A percentile compares a stretch with the other conserved stretches of the same genome.
These are phyloP conservation scores for Enteromius unitaeniatus DNA, from an alignment of 2,797 vertebrate genomes.

Conservation along the genomic window DNA sequence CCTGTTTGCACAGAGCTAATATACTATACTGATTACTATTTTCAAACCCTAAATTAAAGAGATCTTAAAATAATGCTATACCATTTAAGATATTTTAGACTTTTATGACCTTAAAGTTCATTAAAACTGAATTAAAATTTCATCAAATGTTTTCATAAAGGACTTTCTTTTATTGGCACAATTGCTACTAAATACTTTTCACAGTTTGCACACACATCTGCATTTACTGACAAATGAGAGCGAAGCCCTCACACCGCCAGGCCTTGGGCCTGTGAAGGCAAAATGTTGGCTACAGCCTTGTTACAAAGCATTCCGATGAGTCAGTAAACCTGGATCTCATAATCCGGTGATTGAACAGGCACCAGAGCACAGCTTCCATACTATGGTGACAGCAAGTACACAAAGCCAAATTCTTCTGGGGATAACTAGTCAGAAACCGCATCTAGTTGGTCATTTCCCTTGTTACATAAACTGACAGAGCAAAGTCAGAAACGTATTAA, in stretches of 20 bases:
- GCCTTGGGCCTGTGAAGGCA: not conserved
- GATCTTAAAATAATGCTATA: not conserved
- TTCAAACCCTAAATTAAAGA: not conserved
- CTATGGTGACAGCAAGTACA: conserved; percentile 15
- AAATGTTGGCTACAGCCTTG: not conserved
- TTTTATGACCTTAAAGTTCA: not conserved
- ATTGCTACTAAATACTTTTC: not conserved
- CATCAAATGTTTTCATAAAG: not conserved
- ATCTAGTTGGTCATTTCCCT: not conserved
- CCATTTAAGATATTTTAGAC: not conserved
- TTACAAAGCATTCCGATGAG: not conserved
- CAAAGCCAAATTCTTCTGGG: conserved; percentile 8
- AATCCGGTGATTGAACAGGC: not conserved
- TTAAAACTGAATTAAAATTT: not conserved
- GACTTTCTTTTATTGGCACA: not conserved
- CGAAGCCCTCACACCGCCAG: not conserved
- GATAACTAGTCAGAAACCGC: not conserved
- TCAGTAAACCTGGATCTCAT: conserved; percentile 10
- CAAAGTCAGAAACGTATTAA: no score
- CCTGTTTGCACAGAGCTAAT: no score
- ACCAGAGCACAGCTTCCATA: not conserved
- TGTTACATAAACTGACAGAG: not conserved
- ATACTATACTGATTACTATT: not conserved
- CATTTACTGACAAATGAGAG: not conserved
- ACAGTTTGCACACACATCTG: not conserved